Evolutionary conservation across 2,113 vertebrate species (phyloP).

Genomic region (Dipodomys spectabilis): DNA sequence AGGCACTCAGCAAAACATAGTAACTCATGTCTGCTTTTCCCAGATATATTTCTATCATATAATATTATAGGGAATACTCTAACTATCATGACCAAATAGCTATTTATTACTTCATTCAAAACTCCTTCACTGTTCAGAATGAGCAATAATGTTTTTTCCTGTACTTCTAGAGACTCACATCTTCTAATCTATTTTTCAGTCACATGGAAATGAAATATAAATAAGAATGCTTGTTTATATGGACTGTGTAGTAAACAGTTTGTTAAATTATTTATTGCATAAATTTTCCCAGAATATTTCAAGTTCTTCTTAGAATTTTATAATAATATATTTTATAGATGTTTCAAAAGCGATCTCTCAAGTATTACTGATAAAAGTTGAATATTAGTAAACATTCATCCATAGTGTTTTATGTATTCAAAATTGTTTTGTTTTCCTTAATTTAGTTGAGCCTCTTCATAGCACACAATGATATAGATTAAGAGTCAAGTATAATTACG

Average conservation of each 20-base stretch:
- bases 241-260: not conserved
- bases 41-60: conserved; percentile 10
- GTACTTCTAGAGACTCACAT: not conserved
- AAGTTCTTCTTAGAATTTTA: not conserved
- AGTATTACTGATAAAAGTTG: conserved; percentile 43
- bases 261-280: not conserved
- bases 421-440: conserved; percentile 9
- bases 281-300: not conserved
- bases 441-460: not conserved
- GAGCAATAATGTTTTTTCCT: conserved; percentile 28
- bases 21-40: conserved; percentile 3
- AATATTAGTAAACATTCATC: conserved; percentile 30
- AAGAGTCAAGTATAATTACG: not conserved
- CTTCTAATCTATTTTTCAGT: conserved; percentile 14
- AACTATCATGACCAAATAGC: conserved; percentile 11
- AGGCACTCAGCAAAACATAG: not conserved
- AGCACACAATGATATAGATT: not conserved
- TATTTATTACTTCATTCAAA: conserved; percentile 54
- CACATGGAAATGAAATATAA: conserved; percentile 42
- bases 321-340: conserved; percentile 48
- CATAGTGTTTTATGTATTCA: conserved; percentile 5
- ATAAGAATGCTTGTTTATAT: not conserved
- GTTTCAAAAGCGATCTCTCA: not conserved
- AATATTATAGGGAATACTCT: conserved; percentile 14
- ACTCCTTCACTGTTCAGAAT: conserved; percentile 1